Conservation (phyloP, 2,888 invertebrate species). For the Ligdia adustata region DNA sequence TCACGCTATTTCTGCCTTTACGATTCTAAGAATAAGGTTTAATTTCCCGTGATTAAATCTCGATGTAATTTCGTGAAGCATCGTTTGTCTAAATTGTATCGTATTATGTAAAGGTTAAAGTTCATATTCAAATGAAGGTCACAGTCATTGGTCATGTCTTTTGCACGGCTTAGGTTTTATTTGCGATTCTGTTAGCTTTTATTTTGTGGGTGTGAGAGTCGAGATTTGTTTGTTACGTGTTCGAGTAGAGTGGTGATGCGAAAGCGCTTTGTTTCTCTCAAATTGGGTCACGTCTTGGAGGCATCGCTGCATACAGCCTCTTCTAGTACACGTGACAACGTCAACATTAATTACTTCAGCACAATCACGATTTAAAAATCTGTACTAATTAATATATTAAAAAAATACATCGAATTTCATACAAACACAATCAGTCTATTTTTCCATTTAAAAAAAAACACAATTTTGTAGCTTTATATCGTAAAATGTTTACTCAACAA, state of each 20-base stretch:
- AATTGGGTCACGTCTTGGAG: conserved; percentile 71
- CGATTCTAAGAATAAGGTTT: conserved; percentile 15
- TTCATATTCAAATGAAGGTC: conserved; percentile 22
- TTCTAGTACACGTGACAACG: conserved; percentile 22
- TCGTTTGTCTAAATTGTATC: conserved; percentile 19
- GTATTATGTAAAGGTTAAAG: conserved; percentile 27
- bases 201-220: conserved; percentile 34
- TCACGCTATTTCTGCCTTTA: conserved; percentile 6
- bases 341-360: no score
- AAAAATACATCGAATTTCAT: no score
- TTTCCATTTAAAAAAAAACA: no score
- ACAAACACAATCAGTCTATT: no score
- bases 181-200: conserved; percentile 20
- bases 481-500: no score
- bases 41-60: conserved; percentile 19
- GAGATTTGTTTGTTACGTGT: conserved; percentile 11
- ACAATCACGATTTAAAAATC: no score
- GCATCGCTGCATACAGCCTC: conserved; percentile 55
- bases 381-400: no score
- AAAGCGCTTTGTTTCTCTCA: conserved; percentile 69
- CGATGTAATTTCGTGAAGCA: conserved; percentile 16
- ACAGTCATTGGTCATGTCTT: conserved; percentile 30
- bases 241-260: conserved; percentile 37
- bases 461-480: no score
- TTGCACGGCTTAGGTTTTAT: conserved; percentile 16